Base-by-base conservation (phyloP, 1,140 invertebrate genomes). In the Hypsibius dujardini region DNA sequence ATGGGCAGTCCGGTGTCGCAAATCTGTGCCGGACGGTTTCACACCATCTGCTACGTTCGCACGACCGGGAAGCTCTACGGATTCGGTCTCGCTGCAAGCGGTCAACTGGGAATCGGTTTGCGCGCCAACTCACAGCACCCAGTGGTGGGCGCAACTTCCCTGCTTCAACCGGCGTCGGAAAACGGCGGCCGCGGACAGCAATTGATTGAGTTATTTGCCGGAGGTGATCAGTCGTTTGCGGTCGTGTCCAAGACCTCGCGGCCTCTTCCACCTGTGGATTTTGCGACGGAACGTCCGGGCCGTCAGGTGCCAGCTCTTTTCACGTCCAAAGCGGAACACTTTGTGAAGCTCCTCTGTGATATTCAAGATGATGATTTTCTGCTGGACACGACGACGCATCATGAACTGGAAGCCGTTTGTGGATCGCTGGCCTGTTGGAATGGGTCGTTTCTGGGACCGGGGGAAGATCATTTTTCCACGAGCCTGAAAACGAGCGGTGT, bases 1-100 rank as follows among this genome's bases (percentile, higher is more conserved):
- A 95, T 96, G 89, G 94, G 94, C 1, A 92, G 87, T 73, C 86
- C 85, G 47, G 88, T 96, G 70, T 90, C 90, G 14, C 92, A 96
- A 81, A 85, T 95, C 47, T 80, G 81, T 46, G 84, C 83, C 80
- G 85, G 86, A 70, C 12, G 62, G 72, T 74, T 86, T 46, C 92
- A 95, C 79, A 87, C 90, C 0, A 76, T 96, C 46, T 89, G 87
- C 0, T 84, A 87, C 47, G 87, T 92, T 46, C 85, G 88, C 28
- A 85, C 85, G 1, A 81, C 84, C 72, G 87, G 88, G 0, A 83
- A 86, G 70, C 80, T 96, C 15, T 92, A 93, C 78, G 86, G 88
- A 14, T 97, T 95, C 83, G 94, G 94, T 15, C 82, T 93, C 60
- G 90, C 89, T 47, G 87, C 87, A 47, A 86, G 86, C 50, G 93